Conservation (phyloP, 2,888 invertebrate species). For the Drosophila atripex region DNA sequence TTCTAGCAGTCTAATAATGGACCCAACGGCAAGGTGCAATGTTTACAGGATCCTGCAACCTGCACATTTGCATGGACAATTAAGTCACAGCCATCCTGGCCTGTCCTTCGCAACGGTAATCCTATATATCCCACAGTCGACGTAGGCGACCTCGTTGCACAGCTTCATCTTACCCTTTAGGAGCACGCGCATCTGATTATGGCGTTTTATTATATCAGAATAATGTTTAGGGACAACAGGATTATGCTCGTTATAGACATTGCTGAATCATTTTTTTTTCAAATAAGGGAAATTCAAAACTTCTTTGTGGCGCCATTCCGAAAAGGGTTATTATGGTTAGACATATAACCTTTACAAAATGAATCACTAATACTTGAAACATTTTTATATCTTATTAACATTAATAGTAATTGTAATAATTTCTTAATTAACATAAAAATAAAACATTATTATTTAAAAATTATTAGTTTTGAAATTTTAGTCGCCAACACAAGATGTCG, state of each 20-base stretch:
- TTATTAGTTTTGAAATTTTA: not conserved
- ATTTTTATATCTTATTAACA: too few species aligned
- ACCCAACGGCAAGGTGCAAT: conserved; percentile 15
- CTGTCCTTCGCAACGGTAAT: conserved; percentile 32
- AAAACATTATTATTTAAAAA: not conserved
- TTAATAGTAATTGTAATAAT: too few species aligned
- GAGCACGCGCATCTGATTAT: conserved; percentile 50
- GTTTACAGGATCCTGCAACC: conserved; percentile 4
- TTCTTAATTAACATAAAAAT: too few species aligned
- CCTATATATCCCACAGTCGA: conserved; percentile 35
- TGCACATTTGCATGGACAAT: conserved; percentile 16
- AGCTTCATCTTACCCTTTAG: conserved; percentile 34
- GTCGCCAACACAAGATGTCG: not conserved
- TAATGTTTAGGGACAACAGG: conserved; percentile 1
- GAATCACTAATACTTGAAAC: too few species aligned
- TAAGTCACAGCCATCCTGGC: conserved; percentile 2
- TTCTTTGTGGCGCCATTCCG: not conserved
- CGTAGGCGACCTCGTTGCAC: conserved; percentile 14
- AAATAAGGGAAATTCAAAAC: not conserved
- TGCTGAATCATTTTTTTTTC: too few species aligned
- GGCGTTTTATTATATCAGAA: conserved; percentile 18
- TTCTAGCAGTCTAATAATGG: conserved; percentile 46
- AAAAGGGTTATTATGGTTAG: too few species aligned
- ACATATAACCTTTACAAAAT: too few species aligned
- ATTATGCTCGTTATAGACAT: not conserved